phyloP scores from a whole-genome alignment of 2,113 vertebrate species.

The Lichenostomus cassidix region DNA sequence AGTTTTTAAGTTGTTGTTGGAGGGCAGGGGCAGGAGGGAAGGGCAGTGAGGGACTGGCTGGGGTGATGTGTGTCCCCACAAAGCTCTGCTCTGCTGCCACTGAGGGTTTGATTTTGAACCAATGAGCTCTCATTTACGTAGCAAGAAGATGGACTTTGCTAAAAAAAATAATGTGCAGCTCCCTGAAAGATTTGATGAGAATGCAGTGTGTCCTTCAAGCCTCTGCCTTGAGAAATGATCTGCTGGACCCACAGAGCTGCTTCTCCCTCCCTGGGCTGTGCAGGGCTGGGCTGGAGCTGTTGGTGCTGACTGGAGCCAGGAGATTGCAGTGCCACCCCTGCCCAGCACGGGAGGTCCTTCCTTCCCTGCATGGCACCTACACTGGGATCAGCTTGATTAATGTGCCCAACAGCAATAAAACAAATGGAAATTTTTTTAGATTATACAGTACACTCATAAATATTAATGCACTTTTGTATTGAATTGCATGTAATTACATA shows the following conservation, averaged over 20 bases:
- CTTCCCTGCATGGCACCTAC: neutral
- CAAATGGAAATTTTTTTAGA: constrained; percentile 61
- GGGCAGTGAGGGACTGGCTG: neutral
- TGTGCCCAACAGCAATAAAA: constrained; percentile 70
- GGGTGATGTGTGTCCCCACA: neutral
- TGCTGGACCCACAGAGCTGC: neutral
- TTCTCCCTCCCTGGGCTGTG: neutral
- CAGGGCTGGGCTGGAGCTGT: neutral
- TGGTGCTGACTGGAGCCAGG: neutral
- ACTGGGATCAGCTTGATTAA: constrained; percentile 59
- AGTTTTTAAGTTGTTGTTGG: accelerated
- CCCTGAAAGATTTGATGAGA: neutral
- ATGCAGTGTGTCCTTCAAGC: neutral
- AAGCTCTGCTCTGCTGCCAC: neutral
- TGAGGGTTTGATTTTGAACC: neutral
- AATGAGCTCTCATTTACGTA: neutral
- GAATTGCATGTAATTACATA: constrained; percentile 70
- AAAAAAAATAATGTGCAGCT: neutral
- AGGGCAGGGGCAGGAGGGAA: neutral
- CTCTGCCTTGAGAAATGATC: neutral
- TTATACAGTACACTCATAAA: constrained; percentile 69
- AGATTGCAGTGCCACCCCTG: constrained; percentile 24
- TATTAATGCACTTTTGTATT: constrained; percentile 69
- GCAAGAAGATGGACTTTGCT: neutral
- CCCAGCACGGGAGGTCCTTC: constrained; percentile 22